phyloP scores from a whole-genome alignment of 2,113 vertebrate genomes.

The Notarius quadriscutis region DNA sequence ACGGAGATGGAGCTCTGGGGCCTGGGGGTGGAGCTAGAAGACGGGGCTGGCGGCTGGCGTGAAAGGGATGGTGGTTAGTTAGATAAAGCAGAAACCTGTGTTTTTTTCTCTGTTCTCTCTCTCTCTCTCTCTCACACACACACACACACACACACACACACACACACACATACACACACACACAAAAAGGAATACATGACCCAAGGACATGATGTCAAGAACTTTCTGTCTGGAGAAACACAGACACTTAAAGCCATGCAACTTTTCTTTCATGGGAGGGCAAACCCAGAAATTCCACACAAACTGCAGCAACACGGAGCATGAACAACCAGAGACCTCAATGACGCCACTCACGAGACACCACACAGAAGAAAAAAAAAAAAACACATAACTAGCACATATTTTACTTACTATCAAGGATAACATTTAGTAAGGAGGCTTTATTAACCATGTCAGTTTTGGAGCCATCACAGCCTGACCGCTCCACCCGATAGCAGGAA shows the following conservation, averaged over 20 bases:
- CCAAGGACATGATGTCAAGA: background rate
- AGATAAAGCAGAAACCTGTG: conserved; percentile 45
- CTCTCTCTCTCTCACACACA: no score
- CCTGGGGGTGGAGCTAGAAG: conserved; percentile 58
- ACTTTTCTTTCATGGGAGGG: conserved; percentile 45
- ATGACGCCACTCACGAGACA: conserved; percentile 30
- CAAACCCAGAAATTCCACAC: conserved; percentile 20
- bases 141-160: background rate
- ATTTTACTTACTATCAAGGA: conserved; percentile 77
- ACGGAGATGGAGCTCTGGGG: conserved; percentile 67
- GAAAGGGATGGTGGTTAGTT: conserved; percentile 50
- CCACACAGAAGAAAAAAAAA: conserved; percentile 50
- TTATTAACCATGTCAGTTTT: conserved; percentile 73
- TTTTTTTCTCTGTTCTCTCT: background rate
- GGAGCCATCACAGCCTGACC: conserved; percentile 67
- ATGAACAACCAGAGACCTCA: conserved; percentile 56
- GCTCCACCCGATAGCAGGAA: conserved; percentile 63
- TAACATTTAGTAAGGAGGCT: conserved; percentile 71
- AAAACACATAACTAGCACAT: conserved; percentile 55
- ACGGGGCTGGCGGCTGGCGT: conserved; percentile 51
- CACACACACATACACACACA: background rate
- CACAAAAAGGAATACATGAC: background rate
- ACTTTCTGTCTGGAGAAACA: conserved; percentile 31
- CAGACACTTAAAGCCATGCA: conserved; percentile 69
- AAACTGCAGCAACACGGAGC: conserved; percentile 26